Evolutionary conservation across 2,113 vertebrate genomes (phyloP).

Genomic region (Gulo gulo): DNA sequence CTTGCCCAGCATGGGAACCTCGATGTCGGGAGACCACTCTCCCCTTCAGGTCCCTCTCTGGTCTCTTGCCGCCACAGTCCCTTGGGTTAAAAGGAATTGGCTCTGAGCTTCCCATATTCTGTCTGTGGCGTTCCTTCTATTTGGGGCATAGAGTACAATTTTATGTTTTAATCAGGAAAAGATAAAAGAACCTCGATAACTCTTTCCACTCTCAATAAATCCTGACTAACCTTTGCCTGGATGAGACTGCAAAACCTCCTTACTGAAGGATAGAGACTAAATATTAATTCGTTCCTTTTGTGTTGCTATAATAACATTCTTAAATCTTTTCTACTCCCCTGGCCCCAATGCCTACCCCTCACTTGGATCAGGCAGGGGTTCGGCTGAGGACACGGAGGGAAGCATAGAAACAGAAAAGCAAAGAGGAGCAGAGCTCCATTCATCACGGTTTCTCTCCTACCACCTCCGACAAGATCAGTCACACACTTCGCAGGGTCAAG

Average conservation of each 20-base stretch:
- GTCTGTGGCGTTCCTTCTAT: background rate
- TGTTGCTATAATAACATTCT: background rate
- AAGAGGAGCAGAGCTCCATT: background rate
- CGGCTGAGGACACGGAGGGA: background rate
- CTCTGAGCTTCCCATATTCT: background rate
- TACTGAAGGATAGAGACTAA: background rate
- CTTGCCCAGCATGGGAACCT: background rate
- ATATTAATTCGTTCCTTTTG: background rate
- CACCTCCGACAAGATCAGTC: background rate
- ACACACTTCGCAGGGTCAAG: background rate
- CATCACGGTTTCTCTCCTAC: background rate
- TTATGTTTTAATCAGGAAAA: background rate
- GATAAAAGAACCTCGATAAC: background rate
- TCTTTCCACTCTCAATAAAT: background rate
- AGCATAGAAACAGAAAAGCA: background rate
- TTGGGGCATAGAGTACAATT: background rate
- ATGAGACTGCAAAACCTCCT: background rate
- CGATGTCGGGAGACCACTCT: background rate
- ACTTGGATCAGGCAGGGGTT: background rate
- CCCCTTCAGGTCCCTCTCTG: background rate
- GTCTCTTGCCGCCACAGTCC: background rate
- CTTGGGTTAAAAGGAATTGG: background rate
- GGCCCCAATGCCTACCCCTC: no score
- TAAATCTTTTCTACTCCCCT: background rate
- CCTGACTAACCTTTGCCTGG: background rate